Evolutionary conservation across 1,140 invertebrate species (phyloP), one percentile per base, ranked within the genome.

Genomic region (Heliconius congener): DNA sequence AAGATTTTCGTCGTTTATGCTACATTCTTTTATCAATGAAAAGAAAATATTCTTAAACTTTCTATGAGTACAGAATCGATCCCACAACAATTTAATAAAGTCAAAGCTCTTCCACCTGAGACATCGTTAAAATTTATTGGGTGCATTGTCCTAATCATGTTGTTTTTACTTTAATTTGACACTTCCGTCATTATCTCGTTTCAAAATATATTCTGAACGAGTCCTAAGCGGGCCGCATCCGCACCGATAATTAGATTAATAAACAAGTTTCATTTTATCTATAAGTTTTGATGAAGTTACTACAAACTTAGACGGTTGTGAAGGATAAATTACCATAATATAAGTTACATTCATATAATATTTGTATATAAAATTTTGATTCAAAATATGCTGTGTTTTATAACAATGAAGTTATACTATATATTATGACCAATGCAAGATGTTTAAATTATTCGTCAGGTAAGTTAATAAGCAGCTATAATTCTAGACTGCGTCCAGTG

Each of bases 381-480:
- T 27, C 1, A 16, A 66, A 27, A 66, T 66, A 13, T 66, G 27
- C 23, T 66, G 3, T 66, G 16, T 66, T 66, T 71, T 23, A 66
- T 57, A 75, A 57, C 46, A 75, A 81, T 78, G 80, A 75, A 81
- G 73, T 75, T 81, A 78, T 71, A 78, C 46, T 6, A n/a, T 52
- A 57, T 19, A 71, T 81, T 81, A 81, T 57, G 73, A 18, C 55
- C 46, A 75, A 77, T 80, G 60, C 72, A 80, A 80, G 77, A 78
- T 77, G 81, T 78, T 76, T 80, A 80, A 80, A 82, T 82, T 82
- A 82, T 82, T 80, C 81, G 79, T 82, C 81, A 18, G 73, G 81
- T 75, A 73, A 80, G 79, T 77, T 82, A 82, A 82, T 82, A 81
- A 71, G 55, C 46, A 66, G 73, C 72, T 76, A 81, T 83, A 81